Base-by-base conservation (phyloP, 2,113 vertebrate species). In the Pluvianellus socialis region DNA sequence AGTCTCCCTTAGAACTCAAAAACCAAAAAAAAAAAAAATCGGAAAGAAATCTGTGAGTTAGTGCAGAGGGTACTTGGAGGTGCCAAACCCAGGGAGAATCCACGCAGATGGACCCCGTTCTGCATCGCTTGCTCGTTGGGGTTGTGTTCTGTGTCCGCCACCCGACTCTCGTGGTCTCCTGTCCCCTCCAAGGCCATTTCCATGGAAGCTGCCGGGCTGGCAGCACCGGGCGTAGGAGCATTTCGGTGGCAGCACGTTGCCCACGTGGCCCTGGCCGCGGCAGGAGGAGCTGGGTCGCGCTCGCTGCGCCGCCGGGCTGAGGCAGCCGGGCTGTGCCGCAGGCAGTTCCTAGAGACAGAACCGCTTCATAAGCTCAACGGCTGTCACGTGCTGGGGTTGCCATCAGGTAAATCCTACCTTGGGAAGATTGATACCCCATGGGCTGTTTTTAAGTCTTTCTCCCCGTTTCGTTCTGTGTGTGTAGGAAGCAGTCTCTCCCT, bases 311-410 rank as follows among this genome's bases (percentile, higher is more conserved):
- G 22, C 23, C 18, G 17, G 16, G 16, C 58, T 6, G 21, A 19
- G 75, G 1, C 59, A 9, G 62, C 63, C 20, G 4, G 14, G 28
- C 27, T 24, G 16, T 12, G 47, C 84, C 7, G 7, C 44, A 18
- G 65, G 63, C 24, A 5, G 4, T 73, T 27, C 4, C 5, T 9
- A 14, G 52, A n/a, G 62, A 59, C 10, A 2, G 55, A 44, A 18
- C 42, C 10, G 4, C 21, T 16, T 17, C 8, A 0, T 1, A 1
- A 44, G 32, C 62, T 45, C 35, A 21, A 2, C 12, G 1, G 61
- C 67, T 42, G 26, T 9, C 11, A 7, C 0, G 4, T 6, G 47
- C 44, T 42, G 10, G 47, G 59, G 3, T 21, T 62, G 8, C 8
- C 45, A 7, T 55, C 27, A 16, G 68, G 70, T 47, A 10, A 19